Evolutionary conservation across 2,113 vertebrate species (phyloP).

Genomic region (Urocitellus parryii): DNA sequence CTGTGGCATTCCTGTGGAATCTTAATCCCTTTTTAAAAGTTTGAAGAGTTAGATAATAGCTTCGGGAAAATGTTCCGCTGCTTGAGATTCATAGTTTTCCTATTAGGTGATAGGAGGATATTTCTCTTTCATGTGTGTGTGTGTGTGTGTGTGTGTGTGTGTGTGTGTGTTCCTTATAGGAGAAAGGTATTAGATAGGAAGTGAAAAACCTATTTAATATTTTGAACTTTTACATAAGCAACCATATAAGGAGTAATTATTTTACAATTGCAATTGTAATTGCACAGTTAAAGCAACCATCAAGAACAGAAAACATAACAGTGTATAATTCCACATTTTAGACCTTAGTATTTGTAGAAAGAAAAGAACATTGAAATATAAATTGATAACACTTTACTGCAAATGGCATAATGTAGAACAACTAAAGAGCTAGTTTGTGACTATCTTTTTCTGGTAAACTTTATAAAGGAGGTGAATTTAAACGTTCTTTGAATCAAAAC

Average conservation of each 20-base stretch:
- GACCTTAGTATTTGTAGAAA: background rate
- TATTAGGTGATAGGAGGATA: background rate
- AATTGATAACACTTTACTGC: background rate
- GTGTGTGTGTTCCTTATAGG: background rate
- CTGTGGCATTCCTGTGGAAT: constrained; percentile 51
- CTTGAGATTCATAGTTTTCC: constrained; percentile 73
- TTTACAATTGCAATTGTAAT: too few species aligned
- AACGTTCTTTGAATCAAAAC: constrained; percentile 56
- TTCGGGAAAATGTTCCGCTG: constrained; percentile 72
- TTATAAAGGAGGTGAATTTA: constrained; percentile 60
- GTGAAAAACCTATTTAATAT: constrained; percentile 14
- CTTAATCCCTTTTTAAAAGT: constrained; percentile 74
- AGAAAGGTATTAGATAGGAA: background rate
- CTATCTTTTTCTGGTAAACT: constrained; percentile 31
- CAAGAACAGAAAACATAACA: background rate
- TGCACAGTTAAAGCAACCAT: background rate
- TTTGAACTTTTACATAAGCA: constrained; percentile 32
- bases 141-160: too few species aligned
- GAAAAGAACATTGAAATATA: constrained; percentile 12
- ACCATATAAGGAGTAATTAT: background rate
- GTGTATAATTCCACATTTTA: background rate
- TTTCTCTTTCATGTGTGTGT: background rate
- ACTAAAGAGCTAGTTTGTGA: background rate
- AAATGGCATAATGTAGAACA: background rate
- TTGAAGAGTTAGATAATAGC: constrained; percentile 73